A percentile compares a stretch with the other conserved stretches of the same genome.
phyloP scores from a whole-genome alignment of 2,888 invertebrate species.

The Noctua fimbriata region DNA sequence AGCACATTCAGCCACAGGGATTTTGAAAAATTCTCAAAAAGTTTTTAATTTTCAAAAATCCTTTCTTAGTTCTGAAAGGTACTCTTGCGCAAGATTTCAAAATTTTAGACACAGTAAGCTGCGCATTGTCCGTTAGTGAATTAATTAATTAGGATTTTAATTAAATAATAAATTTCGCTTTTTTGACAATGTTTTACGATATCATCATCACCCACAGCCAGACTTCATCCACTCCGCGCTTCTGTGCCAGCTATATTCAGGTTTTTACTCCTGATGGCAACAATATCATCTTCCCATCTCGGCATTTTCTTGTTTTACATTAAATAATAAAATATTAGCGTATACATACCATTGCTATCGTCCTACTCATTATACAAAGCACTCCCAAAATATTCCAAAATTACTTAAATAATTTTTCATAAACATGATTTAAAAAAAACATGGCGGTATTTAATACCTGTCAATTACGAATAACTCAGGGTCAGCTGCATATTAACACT shows the following conservation, averaged over 20 bases:
- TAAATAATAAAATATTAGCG: not conserved
- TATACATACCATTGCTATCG: not conserved
- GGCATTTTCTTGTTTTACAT: not conserved
- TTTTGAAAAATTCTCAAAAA: too few species aligned
- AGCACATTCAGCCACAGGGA: too few species aligned
- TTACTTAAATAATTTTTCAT: not conserved
- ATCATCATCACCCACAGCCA: too few species aligned
- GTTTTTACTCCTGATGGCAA: not conserved
- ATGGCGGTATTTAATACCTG: constrained; percentile 32
- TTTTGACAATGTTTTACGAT: not conserved
- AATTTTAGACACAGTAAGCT: not conserved
- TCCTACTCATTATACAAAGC: not conserved
- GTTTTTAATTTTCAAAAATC: not conserved
- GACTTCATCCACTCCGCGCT: too few species aligned
- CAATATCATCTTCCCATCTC: not conserved
- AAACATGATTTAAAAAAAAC: constrained; percentile 15
- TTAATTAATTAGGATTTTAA: not conserved
- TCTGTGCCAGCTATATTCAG: not conserved
- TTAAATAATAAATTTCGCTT: not conserved
- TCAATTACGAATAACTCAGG: constrained; percentile 59
- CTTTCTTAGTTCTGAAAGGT: not conserved
- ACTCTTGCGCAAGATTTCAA: not conserved
- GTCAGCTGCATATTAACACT: constrained; percentile 50
- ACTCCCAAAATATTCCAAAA: constrained; percentile 10
- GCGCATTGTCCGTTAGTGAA: not conserved